Conservation (phyloP, 2,888 invertebrate genomes). For the Spodoptera littoralis region DNA sequence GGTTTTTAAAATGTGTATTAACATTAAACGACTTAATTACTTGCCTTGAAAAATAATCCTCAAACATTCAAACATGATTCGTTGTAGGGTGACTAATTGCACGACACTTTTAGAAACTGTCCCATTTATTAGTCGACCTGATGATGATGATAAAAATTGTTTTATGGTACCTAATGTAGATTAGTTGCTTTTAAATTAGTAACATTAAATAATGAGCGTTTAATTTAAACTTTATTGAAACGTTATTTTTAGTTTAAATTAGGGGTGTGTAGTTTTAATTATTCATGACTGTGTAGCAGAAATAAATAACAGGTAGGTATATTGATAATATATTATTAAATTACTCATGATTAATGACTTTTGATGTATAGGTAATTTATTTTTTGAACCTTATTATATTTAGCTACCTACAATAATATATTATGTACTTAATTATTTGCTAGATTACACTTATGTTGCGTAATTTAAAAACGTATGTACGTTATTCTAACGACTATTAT, state of each 20-base stretch:
- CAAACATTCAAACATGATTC: constrained; percentile 63
- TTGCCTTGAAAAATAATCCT: constrained; percentile 63
- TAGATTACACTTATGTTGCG: no score
- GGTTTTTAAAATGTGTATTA: constrained; percentile 67
- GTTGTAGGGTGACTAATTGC: constrained; percentile 56
- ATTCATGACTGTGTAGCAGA: no score
- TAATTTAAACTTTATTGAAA: constrained; percentile 30
- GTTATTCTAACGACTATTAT: no score
- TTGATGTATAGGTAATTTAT: not conserved
- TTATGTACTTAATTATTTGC: not conserved
- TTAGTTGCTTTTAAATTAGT: constrained; percentile 44
- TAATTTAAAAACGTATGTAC: no score
- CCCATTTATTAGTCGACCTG: constrained; percentile 43
- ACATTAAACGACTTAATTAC: constrained; percentile 72
- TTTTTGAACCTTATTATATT: not conserved
- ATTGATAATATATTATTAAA: no score
- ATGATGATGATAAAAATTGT: constrained; percentile 47
- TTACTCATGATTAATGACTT: constrained; percentile 5
- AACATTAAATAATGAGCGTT: constrained; percentile 23
- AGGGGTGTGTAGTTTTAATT: no score
- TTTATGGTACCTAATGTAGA: constrained; percentile 42
- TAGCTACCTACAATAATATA: not conserved
- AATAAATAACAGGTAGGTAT: no score
- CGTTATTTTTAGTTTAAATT: constrained; percentile 1
- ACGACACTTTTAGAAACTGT: constrained; percentile 47